These are phyloP conservation scores for Anniella stebbinsi DNA, from an alignment of 2,797 vertebrate genomes.

Conservation along the genomic window DNA sequence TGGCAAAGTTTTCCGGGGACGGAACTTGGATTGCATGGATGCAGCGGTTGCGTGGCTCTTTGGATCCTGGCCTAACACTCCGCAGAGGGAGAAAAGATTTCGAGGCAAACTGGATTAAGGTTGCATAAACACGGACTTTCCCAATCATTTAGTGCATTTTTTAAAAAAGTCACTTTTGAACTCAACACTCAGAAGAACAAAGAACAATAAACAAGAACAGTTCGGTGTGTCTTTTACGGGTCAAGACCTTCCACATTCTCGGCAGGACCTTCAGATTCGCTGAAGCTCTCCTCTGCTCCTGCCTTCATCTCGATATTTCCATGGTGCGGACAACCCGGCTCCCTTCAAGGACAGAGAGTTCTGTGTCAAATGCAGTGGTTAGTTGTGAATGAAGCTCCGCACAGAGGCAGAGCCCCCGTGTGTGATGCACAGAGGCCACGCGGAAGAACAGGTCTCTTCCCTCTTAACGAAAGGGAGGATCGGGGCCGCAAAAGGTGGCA, in stretches of 20 bases:
- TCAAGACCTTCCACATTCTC: slow-evolving; percentile 59
- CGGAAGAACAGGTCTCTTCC: not conserved
- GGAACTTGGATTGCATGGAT: not conserved
- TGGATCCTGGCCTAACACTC: too few species aligned
- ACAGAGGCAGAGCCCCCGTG: too few species aligned
- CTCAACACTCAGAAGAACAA: not conserved
- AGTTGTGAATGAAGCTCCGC: too few species aligned
- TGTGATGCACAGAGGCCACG: too few species aligned
- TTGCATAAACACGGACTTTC: not conserved
- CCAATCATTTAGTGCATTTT: too few species aligned
- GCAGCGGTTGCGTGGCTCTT: too few species aligned
- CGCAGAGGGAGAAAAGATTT: not conserved
- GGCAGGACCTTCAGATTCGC: slow-evolving; percentile 49
- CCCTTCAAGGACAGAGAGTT: slow-evolving; percentile 74
- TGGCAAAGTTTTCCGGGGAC: not conserved
- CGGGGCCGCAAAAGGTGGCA: too few species aligned
- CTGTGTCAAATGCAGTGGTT: slow-evolving; percentile 1
- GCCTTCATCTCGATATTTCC: slow-evolving; percentile 63
- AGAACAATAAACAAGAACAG: not conserved
- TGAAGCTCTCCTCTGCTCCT: slow-evolving; percentile 47
- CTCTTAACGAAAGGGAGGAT: too few species aligned
- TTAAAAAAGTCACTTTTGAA: not conserved
- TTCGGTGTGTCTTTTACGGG: slow-evolving; percentile 24
- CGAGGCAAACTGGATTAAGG: too few species aligned
- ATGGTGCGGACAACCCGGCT: slow-evolving; percentile 52